These are phyloP conservation scores for Galeopsomyia nigrocyanea DNA, from an alignment of 2,888 invertebrate genomes.

Conservation along the genomic window DNA sequence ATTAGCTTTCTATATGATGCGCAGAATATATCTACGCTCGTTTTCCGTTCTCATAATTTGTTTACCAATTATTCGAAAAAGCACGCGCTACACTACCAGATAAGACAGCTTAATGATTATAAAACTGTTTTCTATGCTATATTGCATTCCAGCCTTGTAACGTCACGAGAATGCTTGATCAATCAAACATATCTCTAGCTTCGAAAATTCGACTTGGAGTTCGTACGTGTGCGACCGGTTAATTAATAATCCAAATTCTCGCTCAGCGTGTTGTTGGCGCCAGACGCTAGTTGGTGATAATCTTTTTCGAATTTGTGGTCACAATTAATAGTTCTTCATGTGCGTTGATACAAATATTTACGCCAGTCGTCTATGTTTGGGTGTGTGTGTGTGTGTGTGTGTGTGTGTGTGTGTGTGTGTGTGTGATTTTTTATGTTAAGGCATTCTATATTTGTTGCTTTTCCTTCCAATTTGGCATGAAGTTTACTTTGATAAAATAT, in stretches of 20 bases:
- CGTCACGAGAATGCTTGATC: conserved; percentile 25
- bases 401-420: too few species aligned
- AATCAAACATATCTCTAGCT: conserved; percentile 20
- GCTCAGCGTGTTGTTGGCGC: conserved; percentile 24
- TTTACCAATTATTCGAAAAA: conserved; percentile 31
- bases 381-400: too few species aligned
- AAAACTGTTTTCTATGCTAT: conserved; percentile 36
- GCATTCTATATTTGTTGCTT: not conserved
- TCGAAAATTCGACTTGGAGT: conserved; percentile 25
- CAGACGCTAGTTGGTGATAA: conserved; percentile 19
- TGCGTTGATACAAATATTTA: conserved; percentile 1
- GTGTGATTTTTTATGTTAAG: too few species aligned
- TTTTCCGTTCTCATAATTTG: conserved; percentile 19
- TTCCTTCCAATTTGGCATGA: not conserved
- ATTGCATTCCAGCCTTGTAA: conserved; percentile 29
- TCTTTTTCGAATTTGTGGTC: not conserved
- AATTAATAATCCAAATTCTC: conserved; percentile 36
- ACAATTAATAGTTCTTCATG: conserved; percentile 20
- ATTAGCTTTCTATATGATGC: too few species aligned
- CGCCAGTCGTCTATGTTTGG: too few species aligned
- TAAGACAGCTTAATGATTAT: conserved; percentile 10
- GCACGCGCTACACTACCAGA: not conserved
- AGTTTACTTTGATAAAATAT: too few species aligned
- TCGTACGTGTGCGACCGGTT: conserved; percentile 32
- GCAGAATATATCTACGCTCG: not conserved